phyloP scores from a whole-genome alignment of 35 echinoderm and acorn worm genomes.

The Eucidaris tribuloides region DNA sequence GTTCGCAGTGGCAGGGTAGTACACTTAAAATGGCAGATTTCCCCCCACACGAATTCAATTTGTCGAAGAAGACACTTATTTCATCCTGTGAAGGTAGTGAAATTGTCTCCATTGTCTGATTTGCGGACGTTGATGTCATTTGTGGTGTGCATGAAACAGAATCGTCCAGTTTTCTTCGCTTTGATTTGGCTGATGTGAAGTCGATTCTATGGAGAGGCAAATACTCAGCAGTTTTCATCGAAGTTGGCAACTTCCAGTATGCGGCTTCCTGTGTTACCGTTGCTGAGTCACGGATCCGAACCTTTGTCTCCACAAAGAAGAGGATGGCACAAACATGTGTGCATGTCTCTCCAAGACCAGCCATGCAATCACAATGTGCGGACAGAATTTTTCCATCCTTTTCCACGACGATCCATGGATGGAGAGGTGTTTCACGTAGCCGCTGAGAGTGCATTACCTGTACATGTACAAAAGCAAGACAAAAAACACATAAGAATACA shows the following conservation, averaged over 20 bases:
- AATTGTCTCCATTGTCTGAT: background rate
- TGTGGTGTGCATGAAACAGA: too few relatives aligned
- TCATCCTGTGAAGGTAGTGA: background rate
- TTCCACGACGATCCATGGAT: constrained; percentile 36
- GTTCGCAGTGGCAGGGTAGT: background rate
- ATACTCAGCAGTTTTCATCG: background rate
- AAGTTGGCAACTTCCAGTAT: background rate
- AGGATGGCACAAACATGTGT: constrained; percentile 36
- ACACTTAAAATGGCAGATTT: constrained; percentile 2
- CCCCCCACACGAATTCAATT: background rate
- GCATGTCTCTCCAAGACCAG: constrained; percentile 56
- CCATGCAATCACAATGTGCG: constrained; percentile 49
- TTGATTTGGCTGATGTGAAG: constrained; percentile 35
- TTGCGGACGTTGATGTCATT: background rate
- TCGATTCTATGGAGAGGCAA: background rate
- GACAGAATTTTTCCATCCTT: constrained; percentile 9
- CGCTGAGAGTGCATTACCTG: constrained; percentile 23
- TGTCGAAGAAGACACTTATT: background rate
- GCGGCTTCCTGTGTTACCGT: constrained; percentile 6
- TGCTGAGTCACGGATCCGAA: background rate
- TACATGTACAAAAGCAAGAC: background rate
- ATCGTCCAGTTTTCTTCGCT: background rate
- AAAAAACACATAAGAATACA: too few relatives aligned
- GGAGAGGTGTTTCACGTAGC: background rate
- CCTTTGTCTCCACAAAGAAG: constrained; percentile 29